phyloP scores from a whole-genome alignment of 2,113 vertebrate species.

The Melanocharis versteri region DNA sequence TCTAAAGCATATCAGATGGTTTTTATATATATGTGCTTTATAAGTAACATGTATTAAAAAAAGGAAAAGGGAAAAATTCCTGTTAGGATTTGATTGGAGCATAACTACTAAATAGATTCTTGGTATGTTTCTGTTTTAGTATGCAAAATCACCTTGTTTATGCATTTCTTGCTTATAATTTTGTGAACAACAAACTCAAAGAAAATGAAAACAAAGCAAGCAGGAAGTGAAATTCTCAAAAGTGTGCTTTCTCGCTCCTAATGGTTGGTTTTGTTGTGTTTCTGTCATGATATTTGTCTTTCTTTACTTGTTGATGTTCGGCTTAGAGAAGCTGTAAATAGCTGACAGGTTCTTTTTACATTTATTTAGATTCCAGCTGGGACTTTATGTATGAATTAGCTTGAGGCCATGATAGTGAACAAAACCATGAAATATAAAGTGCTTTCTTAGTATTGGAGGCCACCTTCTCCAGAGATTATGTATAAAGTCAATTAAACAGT shows the following conservation, averaged over 20 bases:
- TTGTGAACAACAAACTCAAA: neutral
- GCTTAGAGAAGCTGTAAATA: neutral
- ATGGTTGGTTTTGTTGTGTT: neutral
- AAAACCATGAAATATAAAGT: neutral
- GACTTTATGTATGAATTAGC: neutral
- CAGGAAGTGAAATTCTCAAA: neutral
- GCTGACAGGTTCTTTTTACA: neutral
- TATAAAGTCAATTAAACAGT: neutral
- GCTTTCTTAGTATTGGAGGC: neutral
- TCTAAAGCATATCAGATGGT: neutral
- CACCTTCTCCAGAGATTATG: neutral
- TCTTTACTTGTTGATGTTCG: neutral
- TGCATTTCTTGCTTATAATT: neutral
- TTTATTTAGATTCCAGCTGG: neutral
- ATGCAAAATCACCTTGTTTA: neutral
- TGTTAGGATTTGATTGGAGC: neutral
- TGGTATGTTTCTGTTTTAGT: neutral
- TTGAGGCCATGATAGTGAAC: neutral
- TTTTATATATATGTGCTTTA: neutral
- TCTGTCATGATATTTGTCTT: neutral
- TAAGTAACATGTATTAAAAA: neutral
- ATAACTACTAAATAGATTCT: neutral
- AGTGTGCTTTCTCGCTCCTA: neutral
- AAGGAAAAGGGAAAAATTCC: neutral
- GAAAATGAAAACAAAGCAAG: neutral